phyloP scores from a whole-genome alignment of 2,797 vertebrate species.

The Rhadinocentrus ornatus region DNA sequence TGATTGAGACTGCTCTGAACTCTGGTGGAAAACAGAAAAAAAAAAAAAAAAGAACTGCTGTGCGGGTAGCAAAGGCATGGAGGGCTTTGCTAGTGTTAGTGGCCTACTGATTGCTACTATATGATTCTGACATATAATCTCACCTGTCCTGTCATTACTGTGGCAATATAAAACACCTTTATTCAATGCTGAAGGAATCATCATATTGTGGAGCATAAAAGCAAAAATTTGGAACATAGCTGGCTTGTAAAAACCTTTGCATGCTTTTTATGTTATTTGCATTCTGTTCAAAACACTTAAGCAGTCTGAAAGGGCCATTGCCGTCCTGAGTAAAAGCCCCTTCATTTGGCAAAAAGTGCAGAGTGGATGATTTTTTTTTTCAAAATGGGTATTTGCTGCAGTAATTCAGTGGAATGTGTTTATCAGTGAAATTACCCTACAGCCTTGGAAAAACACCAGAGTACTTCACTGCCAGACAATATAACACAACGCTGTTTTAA shows the following conservation, averaged over 20 bases:
- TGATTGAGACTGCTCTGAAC: conserved; percentile 9
- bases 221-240: conserved; percentile 35
- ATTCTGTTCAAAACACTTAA: conserved; percentile 52
- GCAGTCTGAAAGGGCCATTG: conserved; percentile 48
- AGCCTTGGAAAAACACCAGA: conserved; percentile 8
- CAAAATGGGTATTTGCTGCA: conserved; percentile 39
- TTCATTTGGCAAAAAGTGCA: conserved; percentile 46
- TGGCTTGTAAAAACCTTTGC: conserved; percentile 30
- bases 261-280: conserved; percentile 43
- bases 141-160: conserved; percentile 9
- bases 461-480: conserved; percentile 5
- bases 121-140: conserved; percentile 21
- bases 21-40: conserved; percentile 22
- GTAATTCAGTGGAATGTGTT: conserved; percentile 45
- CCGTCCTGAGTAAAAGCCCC: conserved; percentile 37
- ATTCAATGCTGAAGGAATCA: conserved; percentile 2
- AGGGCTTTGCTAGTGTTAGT: conserved; percentile 6
- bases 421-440: conserved; percentile 26
- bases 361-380: conserved; percentile 26
- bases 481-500: conserved; percentile 17
- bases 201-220: conserved; percentile 23
- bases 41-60: conserved; percentile 33
- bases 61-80: conserved; percentile 8
- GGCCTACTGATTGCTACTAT: conserved; percentile 11
- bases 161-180: conserved; percentile 6